Base-by-base conservation (phyloP, 2,888 invertebrate species). In the Lagria hirta region DNA sequence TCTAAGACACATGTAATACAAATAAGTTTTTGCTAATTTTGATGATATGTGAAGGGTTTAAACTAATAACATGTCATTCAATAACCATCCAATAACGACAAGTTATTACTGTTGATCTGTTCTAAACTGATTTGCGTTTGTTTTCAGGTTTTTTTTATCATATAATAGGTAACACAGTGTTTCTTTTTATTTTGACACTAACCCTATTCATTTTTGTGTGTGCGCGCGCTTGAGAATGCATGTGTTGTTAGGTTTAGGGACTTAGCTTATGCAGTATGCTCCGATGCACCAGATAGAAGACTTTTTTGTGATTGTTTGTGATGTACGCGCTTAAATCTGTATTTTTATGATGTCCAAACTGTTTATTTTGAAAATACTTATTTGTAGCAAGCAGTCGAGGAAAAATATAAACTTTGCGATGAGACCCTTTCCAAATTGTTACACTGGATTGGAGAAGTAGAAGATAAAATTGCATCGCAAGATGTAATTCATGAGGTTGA, bases 301-400 rank as follows among this genome's bases (percentile, higher is more conserved):
- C 8, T 13, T 13, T 8, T 12, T 28, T 11, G 12, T 5, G 13
- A 24, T 12, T 12, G 4, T n/a, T 3, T 11, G 17, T 15, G 8
- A n/a, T 32, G 32, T 20, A 21, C 6, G 6, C 13, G 20, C 21
- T 20, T 6, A 8, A n/a, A 32, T 18, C 22, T 33, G 22, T 22
- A 13, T 13, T 10, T 21, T 11, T 21, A 20, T 33, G 32, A 12
- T 4, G n/a, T 14, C 30, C n/a, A 18, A n/a, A 12, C 15, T 34
- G n/a, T 8, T 8, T 35, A 26, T 16, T 14, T 35, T 10, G 8
- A n/a, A 16, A 32, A 27, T 27, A 32, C n/a, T n/a, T n/a, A n/a
- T 65, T 75, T 81, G 55, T 79, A 94, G 94, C 91, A 92, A 88
- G 93, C 93, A 65, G 89, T 93, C 60, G 89, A 93, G 75, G 94